Evolutionary conservation across 2,113 vertebrate genomes (phyloP).

Genomic region (Gymnobelideus leadbeateri): DNA sequence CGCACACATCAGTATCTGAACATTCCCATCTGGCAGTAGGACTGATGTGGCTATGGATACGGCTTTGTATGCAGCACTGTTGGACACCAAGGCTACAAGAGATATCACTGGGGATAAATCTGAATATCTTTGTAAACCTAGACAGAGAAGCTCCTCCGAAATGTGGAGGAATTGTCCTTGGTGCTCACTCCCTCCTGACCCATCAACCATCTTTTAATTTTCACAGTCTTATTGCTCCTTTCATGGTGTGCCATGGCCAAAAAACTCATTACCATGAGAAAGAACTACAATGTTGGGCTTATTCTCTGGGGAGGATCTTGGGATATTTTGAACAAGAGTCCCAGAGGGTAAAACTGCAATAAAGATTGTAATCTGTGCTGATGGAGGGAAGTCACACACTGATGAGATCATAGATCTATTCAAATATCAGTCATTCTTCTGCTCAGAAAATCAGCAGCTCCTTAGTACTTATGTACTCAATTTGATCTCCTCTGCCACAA

Average conservation of each 20-base stretch:
- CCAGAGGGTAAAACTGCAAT: background rate
- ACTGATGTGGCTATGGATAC: conserved; percentile 19
- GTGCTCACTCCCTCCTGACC: too few species aligned
- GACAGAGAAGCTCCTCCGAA: background rate
- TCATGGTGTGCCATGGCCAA: background rate
- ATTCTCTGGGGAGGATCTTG: background rate
- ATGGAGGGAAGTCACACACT: background rate
- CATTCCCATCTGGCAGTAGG: conserved; percentile 9
- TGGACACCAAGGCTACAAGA: conserved; percentile 33
- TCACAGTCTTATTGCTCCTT: background rate
- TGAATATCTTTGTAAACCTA: background rate
- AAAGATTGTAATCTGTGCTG: background rate
- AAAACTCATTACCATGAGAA: background rate
- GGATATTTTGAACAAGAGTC: background rate
- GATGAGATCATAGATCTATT: background rate
- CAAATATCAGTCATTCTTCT: background rate
- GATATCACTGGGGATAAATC: background rate
- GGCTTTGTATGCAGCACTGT: conserved; percentile 9
- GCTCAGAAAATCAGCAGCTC: background rate
- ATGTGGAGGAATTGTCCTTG: background rate
- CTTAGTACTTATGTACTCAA: background rate
- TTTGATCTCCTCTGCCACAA: background rate
- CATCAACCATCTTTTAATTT: background rate
- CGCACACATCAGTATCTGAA: conserved; percentile 19
- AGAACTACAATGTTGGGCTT: background rate